Evolutionary conservation across 2,888 invertebrate species (phyloP), one percentile per base, ranked within the genome.

Genomic region (Sinotaia quadrata): DNA sequence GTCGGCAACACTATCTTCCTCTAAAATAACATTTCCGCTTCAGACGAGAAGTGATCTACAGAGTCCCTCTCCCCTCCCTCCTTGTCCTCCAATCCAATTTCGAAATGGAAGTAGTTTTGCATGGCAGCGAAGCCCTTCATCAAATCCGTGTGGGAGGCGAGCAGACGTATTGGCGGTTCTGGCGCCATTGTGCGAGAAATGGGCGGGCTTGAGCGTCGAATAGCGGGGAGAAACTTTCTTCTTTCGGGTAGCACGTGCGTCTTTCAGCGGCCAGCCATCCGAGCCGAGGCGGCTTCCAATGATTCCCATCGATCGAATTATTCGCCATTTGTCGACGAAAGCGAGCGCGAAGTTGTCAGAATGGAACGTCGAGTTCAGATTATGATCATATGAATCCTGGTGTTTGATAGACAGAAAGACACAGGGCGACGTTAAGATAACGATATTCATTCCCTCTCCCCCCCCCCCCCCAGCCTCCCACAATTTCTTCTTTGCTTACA

Each of bases 301-400:
- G 41, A 63, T 62, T 56, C 58, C 44, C 62, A 68, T 68, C 62
- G 68, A 68, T 68, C 62, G 62, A 49, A 63, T 63, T 68, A 56
- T 57, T 29, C 56, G 27, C 68, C 68, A 62, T 68, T 68, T 68
- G 63, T 57, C 44, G 18, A 27, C 33, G 21, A 31, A 56, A 57
- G 61, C 52, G 56, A 68, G 68, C 51, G 68, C 44, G 54, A 68
- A 62, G 61, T 33, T 49, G 68, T 47, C 49, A 61, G 56, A 44
- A 51, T 37, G 61, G 41, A 44, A 31, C 5, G 8, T n/a, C 12
- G 54, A 54, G 54, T 54, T 29, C 47, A 47, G 47, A 47, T 47
- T 47, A 47, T 21, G 47, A 12, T 12, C n/a, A n/a, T n/a, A n/a
- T n/a, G n/a, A n/a, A n/a, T n/a, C n/a, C n/a, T n/a, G n/a, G n/a